These are phyloP conservation scores for Drepana falcataria DNA, from an alignment of 2,888 invertebrate species.

Conservation along the genomic window DNA sequence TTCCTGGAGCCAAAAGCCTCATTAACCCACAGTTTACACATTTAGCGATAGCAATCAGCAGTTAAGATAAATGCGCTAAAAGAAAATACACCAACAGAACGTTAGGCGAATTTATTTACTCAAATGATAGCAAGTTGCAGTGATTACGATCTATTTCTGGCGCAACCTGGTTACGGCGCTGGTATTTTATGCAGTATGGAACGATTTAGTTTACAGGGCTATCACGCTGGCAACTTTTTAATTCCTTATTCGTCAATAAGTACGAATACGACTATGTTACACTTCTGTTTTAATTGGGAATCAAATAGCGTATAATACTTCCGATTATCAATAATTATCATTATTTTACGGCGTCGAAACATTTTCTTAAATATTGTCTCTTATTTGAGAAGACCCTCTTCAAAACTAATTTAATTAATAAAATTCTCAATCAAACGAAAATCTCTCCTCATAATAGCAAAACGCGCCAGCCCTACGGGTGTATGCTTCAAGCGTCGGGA, in stretches of 20 bases:
- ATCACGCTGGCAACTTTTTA: background rate
- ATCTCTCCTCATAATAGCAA: no score
- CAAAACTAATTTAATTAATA: no score
- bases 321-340: no score
- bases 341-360: no score
- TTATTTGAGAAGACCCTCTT: no score
- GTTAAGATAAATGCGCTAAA: background rate
- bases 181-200: background rate
- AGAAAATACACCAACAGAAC: background rate
- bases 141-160: constrained; percentile 2
- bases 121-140: constrained; percentile 1
- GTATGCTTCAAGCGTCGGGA: no score
- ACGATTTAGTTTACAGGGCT: background rate
- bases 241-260: background rate
- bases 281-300: no score
- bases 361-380: no score
- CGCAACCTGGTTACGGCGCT: background rate
- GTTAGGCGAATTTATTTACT: constrained; percentile 1
- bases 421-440: no score
- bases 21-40: background rate
- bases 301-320: no score
- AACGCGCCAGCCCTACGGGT: no score
- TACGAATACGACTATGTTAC: no score
- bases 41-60: background rate
- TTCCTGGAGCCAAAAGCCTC: background rate